Conservation (phyloP, 2,797 vertebrate genomes). For the Euphonia xanthogaster region DNA sequence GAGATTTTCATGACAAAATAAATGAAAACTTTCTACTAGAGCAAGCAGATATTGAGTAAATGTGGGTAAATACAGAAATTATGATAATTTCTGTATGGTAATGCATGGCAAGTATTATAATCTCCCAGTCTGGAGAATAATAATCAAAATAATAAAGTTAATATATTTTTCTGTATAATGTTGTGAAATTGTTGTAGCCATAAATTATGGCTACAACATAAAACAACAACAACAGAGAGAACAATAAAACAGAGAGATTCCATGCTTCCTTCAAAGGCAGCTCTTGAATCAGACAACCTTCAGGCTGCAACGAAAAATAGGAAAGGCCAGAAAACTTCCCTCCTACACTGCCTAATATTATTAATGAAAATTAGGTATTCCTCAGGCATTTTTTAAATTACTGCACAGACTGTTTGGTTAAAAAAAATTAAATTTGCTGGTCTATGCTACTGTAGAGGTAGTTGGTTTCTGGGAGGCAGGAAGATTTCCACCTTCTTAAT, state of each 20-base stretch:
- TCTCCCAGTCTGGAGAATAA: background rate
- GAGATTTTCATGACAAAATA: background rate
- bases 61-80: background rate
- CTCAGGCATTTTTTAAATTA: background rate
- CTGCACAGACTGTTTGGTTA: background rate
- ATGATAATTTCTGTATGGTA: background rate
- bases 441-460: background rate
- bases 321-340: background rate
- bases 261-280: background rate
- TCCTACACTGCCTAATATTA: background rate
- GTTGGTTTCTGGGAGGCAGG: background rate
- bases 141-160: background rate
- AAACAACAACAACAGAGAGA: background rate
- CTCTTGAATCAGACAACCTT: background rate
- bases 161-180: background rate
- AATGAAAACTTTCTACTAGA: background rate
- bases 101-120: background rate
- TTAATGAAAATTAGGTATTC: background rate
- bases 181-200: background rate
- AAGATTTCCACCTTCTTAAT: background rate
- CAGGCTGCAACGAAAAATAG: background rate
- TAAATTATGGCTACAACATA: background rate
- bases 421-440: background rate
- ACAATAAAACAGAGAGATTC: background rate
- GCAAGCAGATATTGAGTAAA: background rate